Percentiles rank a stretch among this genome's conserved stretches.
Evolutionary conservation across 2,888 invertebrate species (phyloP).

Genomic region (Pomacea canaliculata): DNA sequence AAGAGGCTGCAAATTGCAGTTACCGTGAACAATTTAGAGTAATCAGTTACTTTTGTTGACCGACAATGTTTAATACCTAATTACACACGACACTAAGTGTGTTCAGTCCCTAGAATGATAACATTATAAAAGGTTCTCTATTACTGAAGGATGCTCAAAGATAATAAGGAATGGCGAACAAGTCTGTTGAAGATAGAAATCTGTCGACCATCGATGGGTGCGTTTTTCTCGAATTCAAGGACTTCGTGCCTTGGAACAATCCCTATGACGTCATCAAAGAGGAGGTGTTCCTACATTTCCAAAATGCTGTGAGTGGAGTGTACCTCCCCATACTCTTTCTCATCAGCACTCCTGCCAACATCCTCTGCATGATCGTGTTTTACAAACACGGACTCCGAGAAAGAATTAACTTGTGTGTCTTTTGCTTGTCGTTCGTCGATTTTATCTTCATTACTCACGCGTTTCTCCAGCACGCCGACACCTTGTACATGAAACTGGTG

Average conservation of each 20-base stretch:
- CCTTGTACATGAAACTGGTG: not conserved
- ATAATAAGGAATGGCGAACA: too few species aligned
- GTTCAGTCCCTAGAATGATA: too few species aligned
- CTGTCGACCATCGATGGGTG: too few species aligned
- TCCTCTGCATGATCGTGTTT: slow-evolving; percentile 3
- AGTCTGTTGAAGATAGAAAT: too few species aligned
- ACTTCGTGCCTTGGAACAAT: not conserved
- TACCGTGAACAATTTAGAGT: too few species aligned
- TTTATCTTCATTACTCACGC: not conserved
- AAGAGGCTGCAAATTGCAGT: too few species aligned
- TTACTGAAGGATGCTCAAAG: too few species aligned
- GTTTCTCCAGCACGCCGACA: not conserved
- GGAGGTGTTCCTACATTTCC: not conserved
- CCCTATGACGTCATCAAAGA: not conserved
- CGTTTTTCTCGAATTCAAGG: too few species aligned
- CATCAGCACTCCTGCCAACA: slow-evolving; percentile 1
- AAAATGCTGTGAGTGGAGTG: not conserved
- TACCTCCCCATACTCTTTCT: not conserved
- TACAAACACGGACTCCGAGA: not conserved
- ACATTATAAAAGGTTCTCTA: too few species aligned
- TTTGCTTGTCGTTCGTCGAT: not conserved
- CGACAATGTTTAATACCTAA: too few species aligned
- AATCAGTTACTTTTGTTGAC: too few species aligned
- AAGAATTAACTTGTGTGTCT: not conserved
- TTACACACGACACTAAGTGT: too few species aligned